phyloP scores from a whole-genome alignment of 2,797 vertebrate genomes.

The Lates japonicus region DNA sequence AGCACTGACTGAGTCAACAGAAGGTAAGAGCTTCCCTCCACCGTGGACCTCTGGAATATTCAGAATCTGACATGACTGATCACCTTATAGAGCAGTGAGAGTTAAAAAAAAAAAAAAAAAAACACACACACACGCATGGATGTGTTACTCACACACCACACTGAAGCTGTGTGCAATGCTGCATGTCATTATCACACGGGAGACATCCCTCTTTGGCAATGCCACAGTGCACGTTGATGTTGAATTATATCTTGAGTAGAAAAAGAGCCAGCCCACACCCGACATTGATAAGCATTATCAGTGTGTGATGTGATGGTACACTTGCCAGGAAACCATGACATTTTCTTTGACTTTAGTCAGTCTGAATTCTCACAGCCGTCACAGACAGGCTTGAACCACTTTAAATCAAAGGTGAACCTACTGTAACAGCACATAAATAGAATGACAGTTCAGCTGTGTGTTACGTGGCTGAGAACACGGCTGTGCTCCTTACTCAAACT shows the following conservation, averaged over 20 bases:
- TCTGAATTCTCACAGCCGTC: conserved; percentile 10
- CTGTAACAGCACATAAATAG: conserved; percentile 42
- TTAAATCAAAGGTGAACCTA: conserved; percentile 16
- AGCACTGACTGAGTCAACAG: conserved; percentile 61
- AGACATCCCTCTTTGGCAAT: neutral
- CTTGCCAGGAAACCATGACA: conserved; percentile 1
- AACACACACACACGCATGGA: neutral
- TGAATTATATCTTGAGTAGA: neutral
- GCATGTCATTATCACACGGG: neutral
- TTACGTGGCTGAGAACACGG: conserved; percentile 31
- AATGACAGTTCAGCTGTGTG: conserved; percentile 38
- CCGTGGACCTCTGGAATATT: conserved; percentile 19
- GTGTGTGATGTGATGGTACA: conserved; percentile 1
- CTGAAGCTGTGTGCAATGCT: neutral
- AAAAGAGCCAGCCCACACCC: neutral
- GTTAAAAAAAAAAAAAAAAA: neutral
- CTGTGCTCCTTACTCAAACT: conserved; percentile 43
- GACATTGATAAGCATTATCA: neutral
- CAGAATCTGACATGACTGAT: conserved; percentile 37
- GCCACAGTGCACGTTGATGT: neutral
- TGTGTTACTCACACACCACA: neutral
- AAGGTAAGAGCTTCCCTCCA: conserved; percentile 51
- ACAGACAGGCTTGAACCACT: neutral
- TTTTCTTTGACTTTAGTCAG: neutral
- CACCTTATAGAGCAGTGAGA: conserved; percentile 4